Percentiles rank a stretch among this genome's conserved stretches.
Evolutionary conservation across 2,797 vertebrate genomes (phyloP).

Genomic region (Tenualosa thibaudeaui): DNA sequence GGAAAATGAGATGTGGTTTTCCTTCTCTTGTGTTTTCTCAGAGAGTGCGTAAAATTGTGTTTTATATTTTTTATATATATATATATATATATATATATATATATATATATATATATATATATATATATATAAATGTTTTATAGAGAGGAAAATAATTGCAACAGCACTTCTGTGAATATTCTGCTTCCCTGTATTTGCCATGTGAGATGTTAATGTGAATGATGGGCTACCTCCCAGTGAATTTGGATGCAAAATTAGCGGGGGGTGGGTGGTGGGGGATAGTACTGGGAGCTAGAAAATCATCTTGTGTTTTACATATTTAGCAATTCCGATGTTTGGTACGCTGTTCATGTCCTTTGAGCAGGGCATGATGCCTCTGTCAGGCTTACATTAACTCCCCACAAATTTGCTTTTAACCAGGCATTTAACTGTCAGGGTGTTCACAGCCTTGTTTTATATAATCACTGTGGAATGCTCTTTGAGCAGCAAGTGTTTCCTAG

Average conservation of each 20-base stretch:
- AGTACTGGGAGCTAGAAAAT: not conserved
- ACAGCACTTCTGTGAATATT: not conserved
- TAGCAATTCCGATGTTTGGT: constrained; percentile 16
- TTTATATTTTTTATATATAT: too few relatives aligned
- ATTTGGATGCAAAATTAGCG: not conserved
- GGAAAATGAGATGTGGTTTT: not conserved
- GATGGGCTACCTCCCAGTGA: not conserved
- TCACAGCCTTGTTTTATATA: constrained; percentile 58
- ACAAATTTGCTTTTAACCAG: constrained; percentile 36
- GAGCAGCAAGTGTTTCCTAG: constrained; percentile 68
- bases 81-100: too few relatives aligned
- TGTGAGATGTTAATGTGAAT: not conserved
- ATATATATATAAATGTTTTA: too few relatives aligned
- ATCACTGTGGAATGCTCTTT: constrained; percentile 60
- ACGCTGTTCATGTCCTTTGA: not conserved
- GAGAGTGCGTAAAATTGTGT: not conserved
- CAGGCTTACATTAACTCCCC: constrained; percentile 17
- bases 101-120: too few relatives aligned
- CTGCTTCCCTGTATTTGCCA: not conserved
- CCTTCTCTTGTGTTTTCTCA: not conserved
- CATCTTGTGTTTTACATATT: constrained; percentile 7
- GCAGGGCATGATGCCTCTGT: not conserved
- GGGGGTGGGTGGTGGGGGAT: not conserved
- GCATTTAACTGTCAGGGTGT: constrained; percentile 50
- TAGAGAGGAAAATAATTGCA: too few relatives aligned